Base-by-base conservation (phyloP, 1,140 invertebrate genomes). In the Venturia canescens region DNA sequence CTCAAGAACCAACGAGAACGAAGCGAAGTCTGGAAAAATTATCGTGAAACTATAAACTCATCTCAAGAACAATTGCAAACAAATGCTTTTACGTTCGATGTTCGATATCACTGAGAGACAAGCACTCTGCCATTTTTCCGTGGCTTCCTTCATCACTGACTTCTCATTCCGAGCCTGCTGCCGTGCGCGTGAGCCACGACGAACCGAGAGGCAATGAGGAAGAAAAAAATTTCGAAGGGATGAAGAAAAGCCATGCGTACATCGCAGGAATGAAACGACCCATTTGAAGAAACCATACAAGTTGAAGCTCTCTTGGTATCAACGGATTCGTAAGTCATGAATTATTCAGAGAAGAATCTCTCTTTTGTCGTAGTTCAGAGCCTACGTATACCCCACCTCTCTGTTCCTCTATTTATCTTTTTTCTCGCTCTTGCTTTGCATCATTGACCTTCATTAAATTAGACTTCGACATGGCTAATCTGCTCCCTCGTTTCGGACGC, bases 391-490 rank as follows among this genome's bases (percentile, higher is more conserved):
- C 38, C 38, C 13, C 38, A 9, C 38, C 11, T n/a, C 50, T 53
- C 18, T 1, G 16, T 53, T 1, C n/a, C 16, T 53, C 50, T 53
- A 16, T 53, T 21, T 53, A 3, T 7, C 50, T 53, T 9, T n/a
- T 53, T 21, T 18, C 50, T 53, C 11, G 18, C 16, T 53, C 16
- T n/a, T 18, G 7, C 50, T n/a, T 18, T 53, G 50, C 50, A 53
- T 53, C 50, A 53, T 21, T n/a, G 50, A 53, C 82, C 84, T 84
- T 86, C 84, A 86, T 86, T 85, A 85, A 84, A 84, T 85, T 80
- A 86, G 86, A 80, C 34, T 82, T 85, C 80, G 84, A 82, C 63
- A 74, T 50, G 66, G 60, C 76, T 84, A 80, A 84, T 85, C 82
- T n/a, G n/a, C n/a, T 79, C 75, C 72, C 48, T 72, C n/a, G 57